These are phyloP conservation scores for Ictalurus punctatus DNA, from an alignment of 2,113 vertebrate genomes.

Conservation along the genomic window DNA sequence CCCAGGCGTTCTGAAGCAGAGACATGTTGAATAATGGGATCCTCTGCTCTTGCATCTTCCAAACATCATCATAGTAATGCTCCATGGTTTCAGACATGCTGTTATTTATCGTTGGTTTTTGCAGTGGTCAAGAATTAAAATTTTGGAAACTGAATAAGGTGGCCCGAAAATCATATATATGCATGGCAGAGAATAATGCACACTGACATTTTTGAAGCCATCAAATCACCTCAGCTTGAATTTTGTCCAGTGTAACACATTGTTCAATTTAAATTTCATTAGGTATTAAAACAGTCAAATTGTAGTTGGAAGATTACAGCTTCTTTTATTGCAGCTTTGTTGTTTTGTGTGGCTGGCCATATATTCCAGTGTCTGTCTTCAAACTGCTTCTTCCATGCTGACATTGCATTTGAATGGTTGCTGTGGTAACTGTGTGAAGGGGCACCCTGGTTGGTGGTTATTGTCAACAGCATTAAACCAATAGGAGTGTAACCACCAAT, in stretches of 20 bases:
- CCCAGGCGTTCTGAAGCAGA: background rate
- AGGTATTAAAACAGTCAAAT: background rate
- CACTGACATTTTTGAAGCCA: background rate
- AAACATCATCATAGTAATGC: background rate
- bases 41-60: conserved; percentile 9
- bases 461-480: conserved; percentile 72
- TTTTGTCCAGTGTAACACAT: background rate
- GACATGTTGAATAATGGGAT: conserved; percentile 31
- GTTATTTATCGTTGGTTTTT: background rate
- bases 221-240: background rate
- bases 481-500: conserved; percentile 62
- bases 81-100: background rate
- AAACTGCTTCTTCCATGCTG: conserved; percentile 42
- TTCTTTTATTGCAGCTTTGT: background rate
- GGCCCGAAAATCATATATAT: background rate
- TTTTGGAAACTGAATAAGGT: background rate
- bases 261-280: background rate
- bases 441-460: conserved; percentile 75
- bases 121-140: background rate
- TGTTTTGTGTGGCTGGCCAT: conserved; percentile 16
- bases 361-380: conserved; percentile 27
- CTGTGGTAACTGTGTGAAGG: conserved; percentile 72
- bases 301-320: background rate
- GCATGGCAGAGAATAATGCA: background rate
- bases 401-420: conserved; percentile 70